A percentile compares a stretch with the other conserved stretches of the same genome.
These are phyloP conservation scores for Rhinoderma darwinii DNA, from an alignment of 2,113 vertebrate genomes.

Conservation along the genomic window DNA sequence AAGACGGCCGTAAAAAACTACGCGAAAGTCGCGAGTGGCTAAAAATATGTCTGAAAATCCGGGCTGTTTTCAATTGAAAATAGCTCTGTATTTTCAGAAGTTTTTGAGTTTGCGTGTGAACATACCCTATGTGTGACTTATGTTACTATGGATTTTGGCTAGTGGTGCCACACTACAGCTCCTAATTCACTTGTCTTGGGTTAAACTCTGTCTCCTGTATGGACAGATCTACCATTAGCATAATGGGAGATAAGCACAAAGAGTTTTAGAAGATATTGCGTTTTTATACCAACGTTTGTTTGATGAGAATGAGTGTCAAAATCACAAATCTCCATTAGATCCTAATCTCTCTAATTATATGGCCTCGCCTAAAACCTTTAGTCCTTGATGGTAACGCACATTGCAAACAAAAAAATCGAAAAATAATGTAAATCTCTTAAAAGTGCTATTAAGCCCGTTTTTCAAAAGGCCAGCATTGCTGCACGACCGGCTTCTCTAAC, in stretches of 20 bases:
- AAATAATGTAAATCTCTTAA: too few relatives aligned
- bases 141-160: background rate
- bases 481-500: too few relatives aligned
- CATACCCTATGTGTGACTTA: background rate
- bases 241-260: background rate
- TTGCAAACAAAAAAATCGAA: too few relatives aligned
- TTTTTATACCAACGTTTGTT: background rate
- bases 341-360: background rate
- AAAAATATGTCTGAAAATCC: too few relatives aligned
- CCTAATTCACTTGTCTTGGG: background rate
- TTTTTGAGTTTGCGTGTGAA: too few relatives aligned
- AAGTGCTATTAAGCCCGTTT: too few relatives aligned
- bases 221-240: background rate
- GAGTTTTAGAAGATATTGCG: background rate
- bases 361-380: background rate
- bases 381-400: background rate
- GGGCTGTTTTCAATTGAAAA: too few relatives aligned
- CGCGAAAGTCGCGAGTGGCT: too few relatives aligned
- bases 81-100: too few relatives aligned
- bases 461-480: too few relatives aligned
- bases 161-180: background rate
- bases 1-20: too few relatives aligned
- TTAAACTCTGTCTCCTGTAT: background rate
- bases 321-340: background rate
- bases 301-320: background rate